Evolutionary conservation across 2,888 invertebrate species (phyloP), one percentile per base, ranked within the genome.

Genomic region (Caenorhabditis sinica): DNA sequence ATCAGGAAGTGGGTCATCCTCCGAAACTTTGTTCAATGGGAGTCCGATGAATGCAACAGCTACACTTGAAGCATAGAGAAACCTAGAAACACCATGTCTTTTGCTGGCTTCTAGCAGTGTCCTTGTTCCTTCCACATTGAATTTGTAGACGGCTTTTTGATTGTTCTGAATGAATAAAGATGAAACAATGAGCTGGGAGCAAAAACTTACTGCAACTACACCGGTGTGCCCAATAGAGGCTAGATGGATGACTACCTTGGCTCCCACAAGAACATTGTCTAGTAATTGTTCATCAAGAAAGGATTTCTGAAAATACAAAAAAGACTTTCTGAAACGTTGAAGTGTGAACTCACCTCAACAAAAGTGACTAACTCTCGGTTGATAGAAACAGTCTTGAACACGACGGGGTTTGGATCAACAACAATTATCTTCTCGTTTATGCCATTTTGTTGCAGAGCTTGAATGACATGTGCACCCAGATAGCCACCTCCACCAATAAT

Each of bases 401-500:
- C n/a, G 2, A 33, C 17, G 6, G 80, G 80, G 17, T 33, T 9
- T 0, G 80, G 80, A 60, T 80, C 80, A 0, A 80, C 25, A 8
- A 80, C 63, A 23, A 66, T 60, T 11, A 53, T 45, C 11, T 15
- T 28, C 9, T 43, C 49, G 2, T 23, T 9, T 8, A 30, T 66
- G 6, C 58, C 65, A 23, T 60, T 56, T 5, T 25, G 11, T 25
- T 73, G 72, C 11, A 80, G 58, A 9, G 36, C 45, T 6, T 36
- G 11, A 4, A 76, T 56, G 11, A 84, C 20, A 36, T 72, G 43
- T 15, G 66, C 63, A 9, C 84, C 84, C 0, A 84, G 43, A 23
- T 65, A 84, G 11, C 84, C 84, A 28, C 84, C 84, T 8, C 84
- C 84, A 11, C 80, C 80, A 20, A 80, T 56, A n/a, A 80, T 72